Evolutionary conservation across 2,113 vertebrate species (phyloP).

Genomic region (Actinemys pallida): DNA sequence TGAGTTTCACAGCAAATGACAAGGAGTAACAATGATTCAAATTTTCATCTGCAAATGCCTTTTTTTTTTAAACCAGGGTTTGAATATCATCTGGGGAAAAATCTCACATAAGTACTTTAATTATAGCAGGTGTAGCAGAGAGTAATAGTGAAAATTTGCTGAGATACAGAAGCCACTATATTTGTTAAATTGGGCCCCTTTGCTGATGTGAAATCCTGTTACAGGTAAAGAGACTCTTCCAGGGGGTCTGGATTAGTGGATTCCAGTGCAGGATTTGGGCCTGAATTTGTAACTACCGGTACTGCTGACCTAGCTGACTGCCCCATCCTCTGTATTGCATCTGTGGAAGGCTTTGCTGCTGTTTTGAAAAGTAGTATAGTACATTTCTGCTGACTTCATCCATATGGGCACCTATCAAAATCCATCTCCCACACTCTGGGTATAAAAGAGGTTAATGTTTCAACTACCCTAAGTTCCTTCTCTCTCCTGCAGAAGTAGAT

Average conservation of each 20-base stretch:
- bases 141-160: background rate
- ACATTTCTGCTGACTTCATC: constrained; percentile 5
- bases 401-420: background rate
- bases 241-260: rapidly evolving
- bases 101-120: background rate
- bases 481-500: constrained; percentile 23
- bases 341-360: background rate
- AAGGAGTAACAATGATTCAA: background rate
- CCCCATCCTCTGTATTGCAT: background rate
- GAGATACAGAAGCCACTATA: background rate
- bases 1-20: background rate
- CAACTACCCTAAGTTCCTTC: background rate
- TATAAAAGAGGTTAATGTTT: constrained; percentile 49
- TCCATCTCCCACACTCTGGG: constrained; percentile 1
- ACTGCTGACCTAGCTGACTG: background rate
- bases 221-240: background rate
- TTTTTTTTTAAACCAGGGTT: background rate
- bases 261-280: background rate
- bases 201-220: background rate
- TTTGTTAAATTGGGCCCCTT: background rate
- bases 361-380: background rate
- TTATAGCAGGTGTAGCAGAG: background rate
- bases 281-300: rapidly evolving
- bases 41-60: background rate
- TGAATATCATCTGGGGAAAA: background rate